Evolutionary conservation across 1,140 invertebrate genomes (phyloP), one percentile per base, ranked within the genome.

Genomic region (Lysiphlebus fabarum): DNA sequence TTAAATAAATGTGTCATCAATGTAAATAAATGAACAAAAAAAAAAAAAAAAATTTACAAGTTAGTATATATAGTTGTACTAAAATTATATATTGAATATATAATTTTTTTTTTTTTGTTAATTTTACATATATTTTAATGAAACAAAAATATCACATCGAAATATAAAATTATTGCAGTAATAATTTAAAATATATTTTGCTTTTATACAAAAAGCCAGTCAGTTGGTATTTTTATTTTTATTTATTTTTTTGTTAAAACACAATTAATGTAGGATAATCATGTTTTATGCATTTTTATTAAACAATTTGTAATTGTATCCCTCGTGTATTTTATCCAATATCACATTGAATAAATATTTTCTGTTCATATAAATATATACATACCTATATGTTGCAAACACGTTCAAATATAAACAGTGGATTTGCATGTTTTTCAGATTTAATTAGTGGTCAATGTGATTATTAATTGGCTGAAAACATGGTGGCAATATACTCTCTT

Each of bases 371-470:
- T 5, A 10, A 34, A 34, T 11, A 26, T 36, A 34, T 10, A 6
- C 1, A 33, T 49, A 33, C 47, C 5, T 17, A 11, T 17, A 26
- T 10, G 6, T 5, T 11, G 47, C n/a, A n/a, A 34, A 33, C 8
- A 8, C 14, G 14, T 12, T 9, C 7, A 70, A 71, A 67, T 77
- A 75, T 71, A 74, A 74, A 75, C 67, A 69, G 65, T 65, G 67
- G 70, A 73, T 77, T 78, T 75, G 73, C 76, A 75, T 76, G 74
- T 74, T 78, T 79, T 73, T 74, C 71, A 67, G 67, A 74, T 74
- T 78, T 77, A 79, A 79, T 78, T 77, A 78, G 75, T 70, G 72
- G 9, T 64, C 70, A 66, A 75, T 75, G 65, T 67, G 65, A 75
- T 76, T 73, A 76, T 74, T 75, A 79, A 77, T 76, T 71, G 72